Percentiles rank a stretch among this genome's conserved stretches.
phyloP scores from a whole-genome alignment of 1,140 invertebrate species.

The Eubasilissa regina region DNA sequence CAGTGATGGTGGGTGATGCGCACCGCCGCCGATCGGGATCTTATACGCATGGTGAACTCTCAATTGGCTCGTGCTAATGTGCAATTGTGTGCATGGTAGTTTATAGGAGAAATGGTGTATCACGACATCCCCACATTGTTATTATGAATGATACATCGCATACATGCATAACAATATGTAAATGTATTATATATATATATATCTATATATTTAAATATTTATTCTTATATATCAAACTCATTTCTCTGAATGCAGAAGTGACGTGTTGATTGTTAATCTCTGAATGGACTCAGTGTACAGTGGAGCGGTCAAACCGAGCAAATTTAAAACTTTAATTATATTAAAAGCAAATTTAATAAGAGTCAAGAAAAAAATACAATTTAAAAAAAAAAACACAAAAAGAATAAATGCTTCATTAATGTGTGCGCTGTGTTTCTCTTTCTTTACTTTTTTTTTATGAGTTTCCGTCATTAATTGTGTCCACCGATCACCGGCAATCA shows the following conservation, averaged over 20 bases:
- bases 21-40: neutral
- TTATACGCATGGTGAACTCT: too few species aligned
- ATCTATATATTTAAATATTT: conserved; percentile 49
- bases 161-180: conserved; percentile 13
- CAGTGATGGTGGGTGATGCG: neutral
- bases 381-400: conserved; percentile 39
- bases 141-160: too few species aligned
- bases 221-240: conserved; percentile 49
- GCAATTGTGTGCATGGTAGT: too few species aligned
- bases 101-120: too few species aligned
- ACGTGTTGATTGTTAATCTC: conserved; percentile 43
- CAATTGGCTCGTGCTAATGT: too few species aligned
- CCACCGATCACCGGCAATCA: neutral
- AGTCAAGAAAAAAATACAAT: conserved; percentile 43
- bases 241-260: conserved; percentile 41
- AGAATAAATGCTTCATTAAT: conserved; percentile 56
- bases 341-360: conserved; percentile 14
- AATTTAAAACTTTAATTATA: neutral
- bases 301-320: conserved; percentile 41
- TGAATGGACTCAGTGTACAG: conserved; percentile 26
- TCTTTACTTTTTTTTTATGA: neutral
- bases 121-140: too few species aligned
- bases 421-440: conserved; percentile 49
- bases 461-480: conserved; percentile 4
- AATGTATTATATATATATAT: conserved; percentile 40